Percentiles rank a stretch among this genome's conserved stretches.
phyloP scores from a whole-genome alignment of 2,888 invertebrate species.

The Linyphia triangularis region DNA sequence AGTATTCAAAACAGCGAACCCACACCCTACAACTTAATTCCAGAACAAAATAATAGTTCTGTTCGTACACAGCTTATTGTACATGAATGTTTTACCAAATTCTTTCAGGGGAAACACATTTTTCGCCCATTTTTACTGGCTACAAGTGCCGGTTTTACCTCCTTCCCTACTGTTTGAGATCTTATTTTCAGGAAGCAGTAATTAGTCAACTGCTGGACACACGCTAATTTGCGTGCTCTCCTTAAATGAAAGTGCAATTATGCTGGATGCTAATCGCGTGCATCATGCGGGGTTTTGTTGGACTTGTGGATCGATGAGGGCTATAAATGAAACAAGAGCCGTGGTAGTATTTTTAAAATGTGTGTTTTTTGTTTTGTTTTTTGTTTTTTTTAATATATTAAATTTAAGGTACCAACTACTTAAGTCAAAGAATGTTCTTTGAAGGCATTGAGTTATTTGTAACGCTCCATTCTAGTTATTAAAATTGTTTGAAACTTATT shows the following conservation, averaged over 20 bases:
- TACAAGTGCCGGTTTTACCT: neutral
- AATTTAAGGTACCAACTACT: too few species aligned
- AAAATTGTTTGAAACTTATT: too few species aligned
- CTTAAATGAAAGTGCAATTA: slow-evolving; percentile 9
- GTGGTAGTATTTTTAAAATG: too few species aligned
- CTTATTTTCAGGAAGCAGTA: slow-evolving; percentile 19
- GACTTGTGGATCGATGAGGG: neutral
- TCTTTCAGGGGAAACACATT: neutral
- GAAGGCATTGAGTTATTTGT: too few species aligned
- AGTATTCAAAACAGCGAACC: neutral
- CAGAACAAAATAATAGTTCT: neutral
- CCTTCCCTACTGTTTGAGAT: slow-evolving; percentile 12
- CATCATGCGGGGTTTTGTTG: neutral
- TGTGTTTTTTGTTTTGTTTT: too few species aligned
- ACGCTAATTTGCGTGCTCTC: slow-evolving; percentile 13
- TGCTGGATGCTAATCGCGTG: neutral
- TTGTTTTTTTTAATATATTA: too few species aligned
- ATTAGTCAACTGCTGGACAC: slow-evolving; percentile 17
- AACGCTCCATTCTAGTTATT: too few species aligned
- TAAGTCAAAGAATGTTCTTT: too few species aligned
- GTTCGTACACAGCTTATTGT: neutral
- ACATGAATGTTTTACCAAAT: slow-evolving; percentile 35
- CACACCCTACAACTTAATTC: neutral
- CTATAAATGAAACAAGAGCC: neutral
- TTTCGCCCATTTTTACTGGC: neutral